Conservation (phyloP, 64 coral and sea anemone species). For the Montipora efflorescens region DNA sequence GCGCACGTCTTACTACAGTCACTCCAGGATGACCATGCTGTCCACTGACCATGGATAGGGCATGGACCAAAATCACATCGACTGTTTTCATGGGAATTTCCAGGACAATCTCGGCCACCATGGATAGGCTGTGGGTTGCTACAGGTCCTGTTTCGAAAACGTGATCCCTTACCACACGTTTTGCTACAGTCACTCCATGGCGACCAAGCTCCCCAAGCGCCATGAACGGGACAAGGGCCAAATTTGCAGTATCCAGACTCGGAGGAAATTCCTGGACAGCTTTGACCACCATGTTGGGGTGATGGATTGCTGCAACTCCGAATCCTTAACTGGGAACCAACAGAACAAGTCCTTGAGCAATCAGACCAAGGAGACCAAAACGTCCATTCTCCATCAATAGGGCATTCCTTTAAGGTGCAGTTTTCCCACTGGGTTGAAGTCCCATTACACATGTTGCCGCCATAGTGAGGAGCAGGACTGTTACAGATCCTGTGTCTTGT, state of each 20-base stretch:
- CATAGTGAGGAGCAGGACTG: constrained; percentile 61
- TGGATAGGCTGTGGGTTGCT: constrained; percentile 40
- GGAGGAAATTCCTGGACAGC: constrained; percentile 47
- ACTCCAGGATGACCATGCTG: constrained; percentile 79
- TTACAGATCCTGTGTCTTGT: constrained; percentile 57
- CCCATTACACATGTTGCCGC: constrained; percentile 67
- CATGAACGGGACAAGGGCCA: constrained; percentile 51
- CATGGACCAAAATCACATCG: constrained; percentile 50
- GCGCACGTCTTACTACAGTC: constrained; percentile 72
- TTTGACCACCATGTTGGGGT: constrained; percentile 50
- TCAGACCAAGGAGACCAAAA: constrained; percentile 51
- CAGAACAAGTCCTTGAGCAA: constrained; percentile 71
- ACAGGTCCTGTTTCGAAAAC: constrained; percentile 58
- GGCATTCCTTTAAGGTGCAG: constrained; percentile 56
- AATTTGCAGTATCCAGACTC: constrained; percentile 13
- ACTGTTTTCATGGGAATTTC: constrained; percentile 9
- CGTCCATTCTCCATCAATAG: constrained; percentile 74
- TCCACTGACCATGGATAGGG: constrained; percentile 59
- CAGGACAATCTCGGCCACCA: constrained; percentile 53
- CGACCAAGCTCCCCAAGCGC: constrained; percentile 75
- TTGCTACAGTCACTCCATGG: constrained; percentile 76
- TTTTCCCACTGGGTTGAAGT: constrained; percentile 24
- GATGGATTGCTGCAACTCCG: constrained; percentile 64
- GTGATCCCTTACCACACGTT: constrained; percentile 64
- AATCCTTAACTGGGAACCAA: constrained; percentile 27